Base-by-base conservation (phyloP, 1,140 invertebrate genomes). In the Popillia japonica region DNA sequence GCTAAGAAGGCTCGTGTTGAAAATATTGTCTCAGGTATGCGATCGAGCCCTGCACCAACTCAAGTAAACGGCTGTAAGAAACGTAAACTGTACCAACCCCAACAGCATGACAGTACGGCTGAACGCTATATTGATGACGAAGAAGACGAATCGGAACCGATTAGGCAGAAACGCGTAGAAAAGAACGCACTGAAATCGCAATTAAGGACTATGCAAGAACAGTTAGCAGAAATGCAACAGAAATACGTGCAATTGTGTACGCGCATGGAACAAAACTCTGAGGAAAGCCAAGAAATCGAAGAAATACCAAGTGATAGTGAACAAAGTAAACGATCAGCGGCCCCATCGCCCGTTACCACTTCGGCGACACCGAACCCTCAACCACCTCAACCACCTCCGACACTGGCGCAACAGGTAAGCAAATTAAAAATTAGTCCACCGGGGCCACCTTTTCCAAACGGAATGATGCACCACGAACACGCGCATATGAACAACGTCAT, bases 21-120 rank as follows among this genome's bases (percentile, higher is more conserved):
- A 89, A 97, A 97, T 86, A 98, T 98, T 80, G 95, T 98, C 74
- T 96, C 94, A 75, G 95, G 94, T 72, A 98, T 98, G 94, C 90
- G 95, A 78, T 93, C 94, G 81, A 95, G 94, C 83, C 94, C 95
- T 7, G 92, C 92, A 27, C 90, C 93, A 17, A 87, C 88, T 0
- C 88, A 91, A 48, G 94, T 96, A 77, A 97, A 96, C 87, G 96
- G 95, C 59, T 98, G 95, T 88, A 98, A 98, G 86, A 99, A 99
- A 88, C 91, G 97, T 22, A 99, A 99, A 87, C 90, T 98, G n/a
- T 98, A 98, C 86, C 96, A 98, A 83, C 97, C 97, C 0, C 96
- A 98, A 85, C 96, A 98, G 83, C 96, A 98, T 85, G 95, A 96
- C 84, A 93, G 87, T 83, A 92, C 92, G 78, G 91, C 91, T 23